Evolutionary conservation across 2,888 invertebrate genomes (phyloP), one percentile per base, ranked within the genome.

Genomic region (Andrena camellia): DNA sequence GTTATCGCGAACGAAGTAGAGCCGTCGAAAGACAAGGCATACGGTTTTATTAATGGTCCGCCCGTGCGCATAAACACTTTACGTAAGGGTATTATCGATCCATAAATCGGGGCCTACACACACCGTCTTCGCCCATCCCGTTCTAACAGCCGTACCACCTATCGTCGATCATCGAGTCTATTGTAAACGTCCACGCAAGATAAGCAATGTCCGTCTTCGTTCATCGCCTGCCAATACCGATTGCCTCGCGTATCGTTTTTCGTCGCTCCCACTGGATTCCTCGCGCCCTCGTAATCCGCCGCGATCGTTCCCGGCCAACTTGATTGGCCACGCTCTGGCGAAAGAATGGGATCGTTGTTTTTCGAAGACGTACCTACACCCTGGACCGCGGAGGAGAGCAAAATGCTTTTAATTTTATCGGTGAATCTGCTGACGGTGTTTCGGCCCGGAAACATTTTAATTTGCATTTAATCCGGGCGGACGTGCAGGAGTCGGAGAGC

Each of bases 31-130:
- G 86, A 78, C 81, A 80, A 86, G 88, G 81, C 87, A 89, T 88
- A 89, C 87, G 85, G 84, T 88, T 91, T 87, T 92, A 92, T 92
- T 92, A 91, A 92, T 92, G 92, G 89, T 81, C 59, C 85, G 83
- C 67, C 79, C 86, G 81, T 86, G 85, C 57, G 86, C 92, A 92
- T 92, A 92, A 93, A 93, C 91, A 92, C 90, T 92, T 93, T 92
- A 92, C 91, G 90, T 92, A 92, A 93, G 90, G 90, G 90, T 91
- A 91, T 91, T 91, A 92, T 92, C 93, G 90, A 88, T 89, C 90
- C 91, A 92, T 93, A 92, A 93, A 93, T 93, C 92, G 90, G 88
- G 83, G 83, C 90, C 89, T 90, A 89, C 88, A 85, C 90, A 83
- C 85, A 81, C 73, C 77, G 71, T 86, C 75, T 66, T 81, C 79